Percentiles rank a stretch among this genome's conserved stretches.
Conservation (phyloP, 2,797 vertebrate species). For the Nothura maculosa region DNA sequence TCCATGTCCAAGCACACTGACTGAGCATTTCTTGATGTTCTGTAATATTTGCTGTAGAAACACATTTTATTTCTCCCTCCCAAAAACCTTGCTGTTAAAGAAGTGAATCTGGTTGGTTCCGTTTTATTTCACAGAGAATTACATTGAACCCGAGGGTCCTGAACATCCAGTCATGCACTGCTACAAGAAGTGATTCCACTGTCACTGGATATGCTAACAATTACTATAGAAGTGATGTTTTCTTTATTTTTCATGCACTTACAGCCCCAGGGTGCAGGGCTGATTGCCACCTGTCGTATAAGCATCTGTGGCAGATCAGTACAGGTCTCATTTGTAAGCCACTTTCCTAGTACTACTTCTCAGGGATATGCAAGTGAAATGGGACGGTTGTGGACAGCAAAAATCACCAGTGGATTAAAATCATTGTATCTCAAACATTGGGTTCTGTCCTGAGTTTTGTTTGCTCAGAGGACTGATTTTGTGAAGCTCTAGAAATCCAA, state of each 20-base stretch:
- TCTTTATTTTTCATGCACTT: neutral
- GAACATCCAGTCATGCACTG: rapidly evolving
- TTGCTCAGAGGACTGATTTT: neutral
- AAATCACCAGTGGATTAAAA: neutral
- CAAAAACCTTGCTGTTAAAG: neutral
- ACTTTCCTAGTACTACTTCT: neutral
- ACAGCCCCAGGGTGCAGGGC: neutral
- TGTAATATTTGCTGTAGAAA: neutral
- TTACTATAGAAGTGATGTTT: neutral
- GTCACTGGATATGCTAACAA: neutral
- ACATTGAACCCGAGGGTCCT: neutral
- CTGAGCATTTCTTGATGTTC: neutral
- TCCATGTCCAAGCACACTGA: neutral
- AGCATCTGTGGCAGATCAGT: neutral
- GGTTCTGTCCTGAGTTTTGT: neutral
- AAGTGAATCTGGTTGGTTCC: neutral
- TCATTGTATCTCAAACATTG: neutral
- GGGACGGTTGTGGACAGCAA: neutral
- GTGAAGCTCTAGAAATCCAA: neutral
- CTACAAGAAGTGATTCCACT: neutral
- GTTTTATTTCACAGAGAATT: neutral
- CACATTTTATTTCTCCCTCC: neutral
- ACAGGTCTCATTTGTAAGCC: neutral
- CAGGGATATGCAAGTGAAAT: neutral
- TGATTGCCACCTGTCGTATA: neutral